Evolutionary conservation across 2,888 invertebrate genomes (phyloP), one percentile per base, ranked within the genome.

Genomic region (Tuta absoluta): DNA sequence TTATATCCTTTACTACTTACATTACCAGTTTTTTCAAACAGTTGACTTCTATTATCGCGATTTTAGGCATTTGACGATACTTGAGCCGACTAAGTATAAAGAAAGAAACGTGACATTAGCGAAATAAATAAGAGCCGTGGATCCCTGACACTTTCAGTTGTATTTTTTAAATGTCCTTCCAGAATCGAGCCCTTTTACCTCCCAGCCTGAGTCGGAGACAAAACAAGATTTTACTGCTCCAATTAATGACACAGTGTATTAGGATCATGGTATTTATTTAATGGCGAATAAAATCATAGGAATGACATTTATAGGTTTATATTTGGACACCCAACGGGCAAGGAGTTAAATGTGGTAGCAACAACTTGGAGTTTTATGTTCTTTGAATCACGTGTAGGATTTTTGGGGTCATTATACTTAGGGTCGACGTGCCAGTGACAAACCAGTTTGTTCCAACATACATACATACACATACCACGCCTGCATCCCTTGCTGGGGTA

Each of bases 271-370:
- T 49, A 37, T 56, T 38, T 61, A 64, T 17, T 62, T 65, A 62
- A 65, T 59, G 17, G 58, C 48, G 21, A 17, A 65, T 65, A 65
- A 65, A 65, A 57, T 58, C 37, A 49, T 65, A 38, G 19, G 19
- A 49, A 19, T 58, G 62, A 62, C 58, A 38, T 65, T 62, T 62
- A 62, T 58, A n/a, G 62, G n/a, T 33, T 21, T 23, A 24, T 21
- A 49, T 64, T 63, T 51, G 23, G 64, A 59, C 64, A 58, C n/a
- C 10, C 8, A n/a, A 33, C 49, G 12, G 33, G 14, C 21, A n/a
- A 10, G 17, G 19, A 28, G 24, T 33, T 19, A 28, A 56, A 57
- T 28, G 33, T 57, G 28, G 57, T 57, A 19, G 17, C 33, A 33
- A 33, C 33, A 28, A 57, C 45, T 28, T 57, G 33, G n/a, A 7